phyloP scores from a whole-genome alignment of 2,113 vertebrate species.

The Nannospalax galili region DNA sequence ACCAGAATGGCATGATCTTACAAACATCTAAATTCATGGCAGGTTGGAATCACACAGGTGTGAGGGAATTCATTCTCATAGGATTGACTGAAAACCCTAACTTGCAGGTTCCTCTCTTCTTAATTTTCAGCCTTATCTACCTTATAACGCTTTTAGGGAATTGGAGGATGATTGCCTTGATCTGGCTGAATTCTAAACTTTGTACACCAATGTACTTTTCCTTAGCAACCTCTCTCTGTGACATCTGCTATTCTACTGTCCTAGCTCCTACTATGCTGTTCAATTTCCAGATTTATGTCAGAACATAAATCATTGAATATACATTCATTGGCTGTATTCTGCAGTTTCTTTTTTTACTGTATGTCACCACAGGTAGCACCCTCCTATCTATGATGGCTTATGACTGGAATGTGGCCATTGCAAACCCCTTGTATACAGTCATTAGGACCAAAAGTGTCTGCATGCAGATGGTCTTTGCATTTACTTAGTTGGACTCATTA shows the following conservation, averaged over 20 bases:
- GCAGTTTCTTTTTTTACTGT: conserved; percentile 69
- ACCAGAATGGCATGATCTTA: background rate
- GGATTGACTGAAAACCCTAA: conserved; percentile 64
- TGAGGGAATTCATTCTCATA: conserved; percentile 67
- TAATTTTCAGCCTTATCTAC: conserved; percentile 62
- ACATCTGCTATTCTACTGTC: conserved; percentile 72
- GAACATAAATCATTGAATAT: conserved; percentile 30
- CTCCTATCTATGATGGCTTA: conserved; percentile 74
- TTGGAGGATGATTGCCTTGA: conserved; percentile 64
- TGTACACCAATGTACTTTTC: conserved; percentile 74
- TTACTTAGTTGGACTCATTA: conserved; percentile 62
- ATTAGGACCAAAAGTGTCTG: conserved; percentile 65
- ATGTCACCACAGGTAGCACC: conserved; percentile 62
- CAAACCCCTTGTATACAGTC: conserved; percentile 63
- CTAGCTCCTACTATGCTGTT: conserved; percentile 68
- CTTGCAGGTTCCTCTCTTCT: conserved; percentile 60
- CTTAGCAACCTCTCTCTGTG: conserved; percentile 78
- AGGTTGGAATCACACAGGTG: conserved; percentile 47
- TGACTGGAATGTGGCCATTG: conserved; percentile 71
- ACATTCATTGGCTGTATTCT: conserved; percentile 49
- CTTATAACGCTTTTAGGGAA: conserved; percentile 69
- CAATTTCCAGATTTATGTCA: conserved; percentile 61
- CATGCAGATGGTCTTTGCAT: conserved; percentile 31
- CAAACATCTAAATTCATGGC: background rate
- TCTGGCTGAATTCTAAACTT: conserved; percentile 55